Evolutionary conservation across 2,888 invertebrate genomes (phyloP), one percentile per base, ranked within the genome.

Genomic region (Tholera decimalis): DNA sequence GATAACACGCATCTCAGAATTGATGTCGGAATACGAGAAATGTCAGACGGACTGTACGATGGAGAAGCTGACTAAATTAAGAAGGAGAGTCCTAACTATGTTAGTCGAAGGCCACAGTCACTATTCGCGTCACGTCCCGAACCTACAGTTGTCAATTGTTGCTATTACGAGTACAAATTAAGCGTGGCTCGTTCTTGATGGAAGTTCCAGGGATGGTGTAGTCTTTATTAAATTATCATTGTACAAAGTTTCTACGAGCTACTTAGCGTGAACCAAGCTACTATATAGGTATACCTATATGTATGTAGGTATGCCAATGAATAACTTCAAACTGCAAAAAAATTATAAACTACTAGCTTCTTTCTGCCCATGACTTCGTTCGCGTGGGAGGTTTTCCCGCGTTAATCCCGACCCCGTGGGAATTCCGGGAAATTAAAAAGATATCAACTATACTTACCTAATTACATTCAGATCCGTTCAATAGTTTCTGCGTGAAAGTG

Each of bases 1-100:
- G 80, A 84, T 83, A 83, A 84, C 83, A 80, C 80, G 69, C 83
- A 83, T 79, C 75, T 68, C 76, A 57, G 77, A 77, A 85, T 84
- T 83, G 85, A 82, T 85, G 81, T 85, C 67, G 63, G 60, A 78
- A 86, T 82, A 86, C 85, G 78, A 77, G 82, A 83, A 80, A 79
- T 73, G 76, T 53, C 18, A 39, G 37, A 50, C 33, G 43, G 49
- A 65, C 71, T 65, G 60, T 60, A 46, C 13, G 43, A 24, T 22
- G 49, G 46, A 41, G 37, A 63, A 56, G 66, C 60, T 49, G 54
- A 67, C 66, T 46, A 70, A 70, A 79, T 81, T 68, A 79, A 77
- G 47, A 63, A 66, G 49, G 33, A 33, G 65, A 66, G 63, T 63
- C 57, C 56, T 79, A 76, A 72, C 64, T 51, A 28, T 57, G 58